Evolutionary conservation across 2,113 vertebrate genomes (phyloP).

Genomic region (Cebidichthys violaceus): DNA sequence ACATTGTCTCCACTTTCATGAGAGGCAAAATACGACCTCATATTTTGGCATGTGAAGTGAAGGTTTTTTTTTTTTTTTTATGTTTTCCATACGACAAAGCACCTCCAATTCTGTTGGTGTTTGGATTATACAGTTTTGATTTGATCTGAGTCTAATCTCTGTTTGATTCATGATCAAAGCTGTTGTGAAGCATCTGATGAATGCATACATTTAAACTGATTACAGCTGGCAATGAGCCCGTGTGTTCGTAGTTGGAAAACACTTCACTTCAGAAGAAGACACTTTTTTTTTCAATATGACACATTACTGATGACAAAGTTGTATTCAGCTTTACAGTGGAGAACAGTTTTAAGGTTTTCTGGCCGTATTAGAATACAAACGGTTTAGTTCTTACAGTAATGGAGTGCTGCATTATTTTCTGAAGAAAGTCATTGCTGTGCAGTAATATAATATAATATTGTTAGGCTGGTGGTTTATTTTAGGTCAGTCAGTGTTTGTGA

Average conservation of each 20-base stretch:
- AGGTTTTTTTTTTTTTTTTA: neutral
- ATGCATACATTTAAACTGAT: constrained; percentile 11
- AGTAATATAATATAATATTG: neutral
- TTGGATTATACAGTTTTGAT: constrained; percentile 24
- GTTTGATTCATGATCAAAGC: constrained; percentile 46
- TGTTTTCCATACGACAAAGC: neutral
- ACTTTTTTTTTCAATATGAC: neutral
- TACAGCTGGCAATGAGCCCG: constrained; percentile 7
- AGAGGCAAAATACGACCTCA: neutral
- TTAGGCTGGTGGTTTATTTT: constrained; percentile 4
- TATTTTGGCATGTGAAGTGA: constrained; percentile 5
- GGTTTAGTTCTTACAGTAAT: neutral
- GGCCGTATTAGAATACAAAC: neutral
- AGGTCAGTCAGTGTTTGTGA: neutral
- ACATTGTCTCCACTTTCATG: neutral
- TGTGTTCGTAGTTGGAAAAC: neutral
- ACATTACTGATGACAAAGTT: neutral
- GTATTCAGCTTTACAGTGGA: neutral
- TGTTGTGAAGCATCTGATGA: constrained; percentile 35
- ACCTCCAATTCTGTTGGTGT: constrained; percentile 16
- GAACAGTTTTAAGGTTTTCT: neutral
- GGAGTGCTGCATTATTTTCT: neutral
- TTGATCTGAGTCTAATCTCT: constrained; percentile 24
- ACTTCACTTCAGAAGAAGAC: neutral
- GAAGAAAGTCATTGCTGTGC: neutral